A percentile compares a stretch with the other conserved stretches of the same genome.
phyloP scores from a whole-genome alignment of 1,140 invertebrate genomes.

The Ooceraea biroi region DNA sequence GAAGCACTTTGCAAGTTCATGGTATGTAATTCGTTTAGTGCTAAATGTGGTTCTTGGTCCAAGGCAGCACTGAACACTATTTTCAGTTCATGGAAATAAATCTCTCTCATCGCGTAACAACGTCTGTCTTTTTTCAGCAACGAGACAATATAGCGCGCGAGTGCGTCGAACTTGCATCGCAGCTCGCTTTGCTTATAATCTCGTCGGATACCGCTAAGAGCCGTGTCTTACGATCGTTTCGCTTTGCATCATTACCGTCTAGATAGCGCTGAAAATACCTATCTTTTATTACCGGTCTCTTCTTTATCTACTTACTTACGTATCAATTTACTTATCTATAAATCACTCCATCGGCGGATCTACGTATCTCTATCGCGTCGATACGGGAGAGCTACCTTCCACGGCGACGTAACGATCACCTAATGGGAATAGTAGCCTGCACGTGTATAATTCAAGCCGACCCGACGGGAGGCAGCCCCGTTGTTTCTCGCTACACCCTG shows the following conservation, averaged over 20 bases:
- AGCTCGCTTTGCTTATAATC: conserved; percentile 70
- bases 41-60: not conserved
- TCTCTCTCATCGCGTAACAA: not conserved
- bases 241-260: conserved; percentile 71
- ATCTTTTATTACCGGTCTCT: conserved; percentile 72
- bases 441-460: conserved; percentile 69
- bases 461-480: conserved; percentile 66
- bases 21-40: not conserved
- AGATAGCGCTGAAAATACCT: conserved; percentile 60
- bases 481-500: conserved; percentile 55
- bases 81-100: conserved; percentile 13
- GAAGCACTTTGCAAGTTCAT: too few species aligned
- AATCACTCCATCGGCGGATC: conserved; percentile 72
- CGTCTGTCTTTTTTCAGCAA: conserved; percentile 25
- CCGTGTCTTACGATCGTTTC: conserved; percentile 57
- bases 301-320: conserved; percentile 74
- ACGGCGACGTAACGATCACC: conserved; percentile 62
- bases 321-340: conserved; percentile 78
- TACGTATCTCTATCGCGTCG: conserved; percentile 63
- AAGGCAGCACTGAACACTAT: not conserved
- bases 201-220: conserved; percentile 68
- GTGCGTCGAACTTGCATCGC: conserved; percentile 61
- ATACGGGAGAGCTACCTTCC: conserved; percentile 51
- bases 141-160: conserved; percentile 38
- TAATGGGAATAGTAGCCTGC: conserved; percentile 69